Percentiles rank a stretch among this genome's conserved stretches.
phyloP scores from a whole-genome alignment of 1,140 invertebrate species.

The Aporrectodea caliginosa region DNA sequence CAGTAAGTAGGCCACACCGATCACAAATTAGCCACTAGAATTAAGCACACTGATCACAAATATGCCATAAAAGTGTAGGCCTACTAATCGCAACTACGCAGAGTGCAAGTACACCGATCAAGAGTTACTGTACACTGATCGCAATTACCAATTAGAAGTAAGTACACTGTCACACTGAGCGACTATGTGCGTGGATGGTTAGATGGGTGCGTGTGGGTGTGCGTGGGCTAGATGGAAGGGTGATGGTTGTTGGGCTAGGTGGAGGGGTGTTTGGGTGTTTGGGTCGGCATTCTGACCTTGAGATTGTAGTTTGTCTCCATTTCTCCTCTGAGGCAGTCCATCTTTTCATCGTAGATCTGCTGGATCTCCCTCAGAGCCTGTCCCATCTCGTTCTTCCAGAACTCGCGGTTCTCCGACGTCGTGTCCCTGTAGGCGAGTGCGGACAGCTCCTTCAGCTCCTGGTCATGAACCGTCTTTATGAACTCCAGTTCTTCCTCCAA shows the following conservation, averaged over 20 bases:
- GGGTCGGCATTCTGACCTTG: slow-evolving; percentile 17
- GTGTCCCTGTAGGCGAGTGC: slow-evolving; percentile 54
- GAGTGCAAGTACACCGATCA: no score
- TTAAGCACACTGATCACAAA: no score
- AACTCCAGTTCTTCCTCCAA: slow-evolving; percentile 56
- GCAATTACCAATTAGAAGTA: no score
- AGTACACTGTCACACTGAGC: no score
- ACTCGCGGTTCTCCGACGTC: no score
- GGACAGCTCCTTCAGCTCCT: slow-evolving; percentile 60
- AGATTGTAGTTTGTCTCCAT: slow-evolving; percentile 28
- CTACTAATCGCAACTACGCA: no score
- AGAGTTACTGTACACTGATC: no score
- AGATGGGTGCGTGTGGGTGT: background rate
- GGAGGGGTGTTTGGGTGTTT: slow-evolving; percentile 21
- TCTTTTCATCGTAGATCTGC: slow-evolving; percentile 15
- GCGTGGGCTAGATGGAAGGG: background rate
- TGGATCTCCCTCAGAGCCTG: slow-evolving; percentile 18
- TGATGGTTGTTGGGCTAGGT: no score
- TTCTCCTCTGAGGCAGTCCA: slow-evolving; percentile 44
- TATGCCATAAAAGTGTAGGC: no score
- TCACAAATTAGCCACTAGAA: no score
- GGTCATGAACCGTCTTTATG: slow-evolving; percentile 53
- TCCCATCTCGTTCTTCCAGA: no score
- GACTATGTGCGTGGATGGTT: slow-evolving; percentile 13
- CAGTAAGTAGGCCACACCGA: no score